phyloP scores from a whole-genome alignment of 2,797 vertebrate species.

The Parotocinclus haroldoi region DNA sequence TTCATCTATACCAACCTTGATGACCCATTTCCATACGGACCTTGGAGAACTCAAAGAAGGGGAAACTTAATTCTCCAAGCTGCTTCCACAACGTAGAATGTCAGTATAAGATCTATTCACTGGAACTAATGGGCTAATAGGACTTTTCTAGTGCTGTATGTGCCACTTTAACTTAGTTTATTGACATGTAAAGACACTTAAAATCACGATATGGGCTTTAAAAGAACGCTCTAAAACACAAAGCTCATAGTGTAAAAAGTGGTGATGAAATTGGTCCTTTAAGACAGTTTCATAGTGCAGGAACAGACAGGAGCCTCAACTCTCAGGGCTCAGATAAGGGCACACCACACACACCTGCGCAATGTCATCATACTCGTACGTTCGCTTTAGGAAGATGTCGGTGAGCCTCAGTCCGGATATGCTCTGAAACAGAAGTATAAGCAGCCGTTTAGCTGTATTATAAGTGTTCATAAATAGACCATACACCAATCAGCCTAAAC shows the following conservation, averaged over 20 bases:
- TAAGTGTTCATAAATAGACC: too few species aligned
- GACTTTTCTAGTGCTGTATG: neutral
- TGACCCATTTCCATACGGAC: too few species aligned
- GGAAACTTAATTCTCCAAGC: too few species aligned
- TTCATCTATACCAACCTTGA: too few species aligned
- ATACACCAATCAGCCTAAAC: too few species aligned
- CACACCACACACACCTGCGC: constrained; percentile 96
- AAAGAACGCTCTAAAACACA: constrained; percentile 66
- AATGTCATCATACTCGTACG: constrained; percentile 96
- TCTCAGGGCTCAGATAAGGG: constrained; percentile 76
- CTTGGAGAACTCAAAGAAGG: too few species aligned
- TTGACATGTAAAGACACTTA: constrained; percentile 70
- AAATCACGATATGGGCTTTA: constrained; percentile 53
- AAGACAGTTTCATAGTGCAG: constrained; percentile 43
- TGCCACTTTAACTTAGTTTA: constrained; percentile 48
- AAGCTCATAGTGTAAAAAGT: constrained; percentile 49
- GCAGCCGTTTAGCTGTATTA: too few species aligned
- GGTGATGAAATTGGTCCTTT: constrained; percentile 66
- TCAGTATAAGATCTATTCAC: too few species aligned
- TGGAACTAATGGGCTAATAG: too few species aligned
- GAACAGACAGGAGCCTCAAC: constrained; percentile 60
- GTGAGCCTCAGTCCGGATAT: constrained; percentile 93
- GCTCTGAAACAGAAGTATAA: constrained; percentile 72
- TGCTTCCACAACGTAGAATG: too few species aligned
- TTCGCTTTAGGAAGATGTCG: constrained; percentile 96